These are phyloP conservation scores for Gallinago jamesoni DNA, from an alignment of 2,113 vertebrate genomes.

Conservation along the genomic window DNA sequence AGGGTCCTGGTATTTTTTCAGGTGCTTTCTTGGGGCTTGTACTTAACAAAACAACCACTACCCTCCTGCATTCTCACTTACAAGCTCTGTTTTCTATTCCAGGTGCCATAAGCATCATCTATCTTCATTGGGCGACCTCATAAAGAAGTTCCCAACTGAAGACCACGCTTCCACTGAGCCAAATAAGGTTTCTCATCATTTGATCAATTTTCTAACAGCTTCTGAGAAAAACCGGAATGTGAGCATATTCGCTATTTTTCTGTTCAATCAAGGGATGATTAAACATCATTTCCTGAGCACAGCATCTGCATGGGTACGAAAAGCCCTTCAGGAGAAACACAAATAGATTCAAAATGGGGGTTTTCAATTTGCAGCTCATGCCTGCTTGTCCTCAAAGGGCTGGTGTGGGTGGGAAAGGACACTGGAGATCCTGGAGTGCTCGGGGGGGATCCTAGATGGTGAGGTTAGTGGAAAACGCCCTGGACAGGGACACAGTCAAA, in stretches of 20 bases:
- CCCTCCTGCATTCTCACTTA: neutral
- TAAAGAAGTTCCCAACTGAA: conserved; percentile 4
- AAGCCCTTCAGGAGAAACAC: neutral
- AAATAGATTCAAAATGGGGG: neutral
- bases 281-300: neutral
- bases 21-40: neutral
- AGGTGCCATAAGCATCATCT: neutral
- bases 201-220: neutral
- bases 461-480: neutral
- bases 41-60: neutral
- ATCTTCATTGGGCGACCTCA: conserved; percentile 34
- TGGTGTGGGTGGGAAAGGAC: fast-evolving
- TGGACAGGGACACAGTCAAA: neutral
- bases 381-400: neutral
- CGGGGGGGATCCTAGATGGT: neutral
- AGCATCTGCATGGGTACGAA: neutral
- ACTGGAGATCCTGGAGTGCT: neutral
- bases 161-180: neutral
- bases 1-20: neutral
- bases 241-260: neutral
- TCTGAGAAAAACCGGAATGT: neutral
- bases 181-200: neutral
- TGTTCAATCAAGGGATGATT: conserved; percentile 16
- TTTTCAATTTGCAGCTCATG: neutral
- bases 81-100: neutral